Evolutionary conservation across 1,140 invertebrate genomes (phyloP), one percentile per base, ranked within the genome.

Genomic region (Bombus soroeensis): DNA sequence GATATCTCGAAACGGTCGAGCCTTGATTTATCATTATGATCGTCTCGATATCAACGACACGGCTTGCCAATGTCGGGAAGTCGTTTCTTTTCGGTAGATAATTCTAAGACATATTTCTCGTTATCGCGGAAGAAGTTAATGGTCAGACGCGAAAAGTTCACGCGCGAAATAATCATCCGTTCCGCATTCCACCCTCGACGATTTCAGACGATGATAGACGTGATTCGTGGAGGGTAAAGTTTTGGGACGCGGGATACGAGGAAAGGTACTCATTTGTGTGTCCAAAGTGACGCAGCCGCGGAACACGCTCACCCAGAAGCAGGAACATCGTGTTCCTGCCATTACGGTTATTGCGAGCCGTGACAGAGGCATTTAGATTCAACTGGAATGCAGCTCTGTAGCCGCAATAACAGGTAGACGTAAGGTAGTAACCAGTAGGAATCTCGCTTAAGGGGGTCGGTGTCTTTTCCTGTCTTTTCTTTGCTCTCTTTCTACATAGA

Each of bases 281-380:
- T 73, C 39, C 22, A 59, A 72, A 73, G 57, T 34, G 57, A 53
- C 53, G 37, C 10, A 66, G 28, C 77, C 39, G 41, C 59, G 41
- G 71, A 81, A 70, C 81, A 66, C 57, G 83, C 87, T 86, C 74
- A 64, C 87, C 87, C 91, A 91, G 91, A 89, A 91, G 87, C 84
- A 86, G 84, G 79, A 81, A 86, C 84, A 81, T 86, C 90, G 92
- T 92, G 90, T 89, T 85, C 85, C 88, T 88, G 88, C 89, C 91
- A 90, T 90, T 91, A 89, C 87, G 91, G 83, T 92, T 92, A 92
- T 91, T 91, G 88, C 91, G 87, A 88, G 87, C 91, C 92, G 90
- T 92, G 92, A 92, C 92, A 92, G 73, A 89, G 87, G 92, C 92
- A 92, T 92, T 92, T 92, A 92, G 91, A 92, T 92, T 87, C 89